phyloP scores from a whole-genome alignment of 2,888 invertebrate genomes.

The Drosophila algonquin region DNA sequence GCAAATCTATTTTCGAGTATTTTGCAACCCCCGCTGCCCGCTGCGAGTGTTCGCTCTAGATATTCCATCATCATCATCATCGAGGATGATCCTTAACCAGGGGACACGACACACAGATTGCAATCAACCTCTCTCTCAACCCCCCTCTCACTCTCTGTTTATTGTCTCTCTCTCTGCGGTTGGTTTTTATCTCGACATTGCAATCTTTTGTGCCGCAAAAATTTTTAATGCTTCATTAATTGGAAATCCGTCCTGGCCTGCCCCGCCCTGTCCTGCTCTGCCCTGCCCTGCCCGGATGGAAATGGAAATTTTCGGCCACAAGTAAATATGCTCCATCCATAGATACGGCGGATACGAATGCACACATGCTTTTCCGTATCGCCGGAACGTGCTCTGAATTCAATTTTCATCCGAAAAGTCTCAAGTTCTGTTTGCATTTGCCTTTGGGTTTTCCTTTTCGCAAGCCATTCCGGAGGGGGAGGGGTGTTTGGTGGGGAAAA shows the following conservation, averaged over 20 bases:
- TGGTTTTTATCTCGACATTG: conserved; percentile 41
- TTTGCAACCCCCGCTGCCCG: conserved; percentile 55
- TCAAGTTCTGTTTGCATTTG: conserved; percentile 38
- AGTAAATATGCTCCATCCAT: conserved; percentile 32
- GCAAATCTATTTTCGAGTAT: conserved; percentile 12
- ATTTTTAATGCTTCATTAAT: conserved; percentile 69
- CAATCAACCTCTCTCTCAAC: conserved; percentile 66
- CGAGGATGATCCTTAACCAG: conserved; percentile 57
- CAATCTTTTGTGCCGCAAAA: conserved; percentile 49
- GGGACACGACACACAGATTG: conserved; percentile 53
- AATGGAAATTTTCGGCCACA: conserved; percentile 28
- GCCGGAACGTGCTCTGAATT: conserved; percentile 42
- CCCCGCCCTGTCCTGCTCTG: neutral
- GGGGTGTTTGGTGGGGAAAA: neutral
- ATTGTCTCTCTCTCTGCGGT: conserved; percentile 58
- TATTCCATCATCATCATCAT: conserved; percentile 15
- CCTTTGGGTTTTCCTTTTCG: conserved; percentile 29
- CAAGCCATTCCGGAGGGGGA: conserved; percentile 19
- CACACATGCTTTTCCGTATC: conserved; percentile 13
- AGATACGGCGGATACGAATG: conserved; percentile 6
- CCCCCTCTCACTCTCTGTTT: conserved; percentile 22
- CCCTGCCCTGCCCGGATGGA: conserved; percentile 11
- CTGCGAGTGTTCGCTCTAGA: conserved; percentile 18
- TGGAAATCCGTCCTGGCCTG: conserved; percentile 34
- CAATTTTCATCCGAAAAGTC: conserved; percentile 29